phyloP scores from a whole-genome alignment of 2,113 vertebrate genomes.

The Lampris megalopsis region DNA sequence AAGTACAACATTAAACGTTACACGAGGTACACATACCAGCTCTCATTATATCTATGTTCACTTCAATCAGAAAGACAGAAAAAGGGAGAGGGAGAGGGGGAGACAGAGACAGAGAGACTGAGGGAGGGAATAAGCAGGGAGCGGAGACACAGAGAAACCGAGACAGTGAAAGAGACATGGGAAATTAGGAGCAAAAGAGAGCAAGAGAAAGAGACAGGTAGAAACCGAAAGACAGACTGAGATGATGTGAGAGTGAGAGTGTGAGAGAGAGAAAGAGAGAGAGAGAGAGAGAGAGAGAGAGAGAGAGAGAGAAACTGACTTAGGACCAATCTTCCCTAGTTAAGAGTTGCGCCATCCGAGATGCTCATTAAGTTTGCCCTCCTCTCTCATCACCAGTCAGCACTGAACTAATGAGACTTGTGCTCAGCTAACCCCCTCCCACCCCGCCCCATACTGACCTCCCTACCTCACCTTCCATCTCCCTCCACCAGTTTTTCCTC shows the following conservation, averaged over 20 bases:
- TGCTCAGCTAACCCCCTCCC: neutral
- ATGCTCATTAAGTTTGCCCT: slow-evolving; percentile 27
- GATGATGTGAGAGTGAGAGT: neutral
- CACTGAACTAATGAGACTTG: neutral
- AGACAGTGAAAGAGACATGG: neutral
- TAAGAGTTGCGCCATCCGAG: too few species aligned
- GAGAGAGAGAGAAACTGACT: neutral
- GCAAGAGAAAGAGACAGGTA: neutral
- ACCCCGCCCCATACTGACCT: neutral
- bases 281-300: neutral
- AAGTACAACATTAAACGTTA: too few species aligned
- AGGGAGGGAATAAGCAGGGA: neutral
- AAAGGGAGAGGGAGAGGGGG: slow-evolving; percentile 1
- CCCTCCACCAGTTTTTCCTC: neutral
- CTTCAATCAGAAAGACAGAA: too few species aligned
- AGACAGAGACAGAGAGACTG: slow-evolving; percentile 3
- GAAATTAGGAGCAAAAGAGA: neutral
- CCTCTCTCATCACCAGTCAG: neutral
- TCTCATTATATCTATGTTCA: too few species aligned
- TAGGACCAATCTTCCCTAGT: too few species aligned
- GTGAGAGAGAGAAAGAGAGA: slow-evolving; percentile 10
- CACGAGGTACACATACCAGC: too few species aligned
- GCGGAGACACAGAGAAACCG: neutral
- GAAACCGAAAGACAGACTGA: too few species aligned
- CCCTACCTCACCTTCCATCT: neutral